These are phyloP conservation scores for Masticophis lateralis DNA, from an alignment of 2,797 vertebrate genomes.

Conservation along the genomic window DNA sequence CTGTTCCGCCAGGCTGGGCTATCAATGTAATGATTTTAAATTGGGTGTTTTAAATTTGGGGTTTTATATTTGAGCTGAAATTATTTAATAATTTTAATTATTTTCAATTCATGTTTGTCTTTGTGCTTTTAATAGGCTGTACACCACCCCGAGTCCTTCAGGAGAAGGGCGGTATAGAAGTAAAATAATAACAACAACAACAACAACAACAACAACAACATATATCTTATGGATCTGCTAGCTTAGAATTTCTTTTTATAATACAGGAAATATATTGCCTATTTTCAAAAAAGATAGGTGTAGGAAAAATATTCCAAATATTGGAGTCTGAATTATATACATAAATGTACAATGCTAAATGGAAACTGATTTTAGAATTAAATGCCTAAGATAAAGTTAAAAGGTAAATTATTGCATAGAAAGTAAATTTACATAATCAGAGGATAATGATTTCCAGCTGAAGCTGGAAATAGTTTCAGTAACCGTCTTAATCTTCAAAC, in stretches of 20 bases:
- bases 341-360: neutral
- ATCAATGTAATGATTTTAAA: no score
- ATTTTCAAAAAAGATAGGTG: neutral
- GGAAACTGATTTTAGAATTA: slow-evolving; percentile 11
- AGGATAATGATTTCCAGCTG: slow-evolving; percentile 23
- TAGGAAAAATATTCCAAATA: slow-evolving; percentile 6
- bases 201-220: no score
- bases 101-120: no score
- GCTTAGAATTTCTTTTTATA: neutral
- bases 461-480: slow-evolving; percentile 20
- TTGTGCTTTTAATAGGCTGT: no score
- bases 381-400: slow-evolving; percentile 39
- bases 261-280: slow-evolving; percentile 1
- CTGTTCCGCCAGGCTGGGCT: no score
- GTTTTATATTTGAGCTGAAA: no score
- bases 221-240: neutral
- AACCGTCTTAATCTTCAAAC: slow-evolving; percentile 21
- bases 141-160: no score
- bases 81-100: no score
- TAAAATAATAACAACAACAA: no score
- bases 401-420: slow-evolving; percentile 40
- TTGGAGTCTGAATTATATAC: slow-evolving; percentile 8
- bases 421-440: slow-evolving; percentile 53
- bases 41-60: no score
- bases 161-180: no score